phyloP scores from a whole-genome alignment of 1,140 invertebrate genomes.

The Calephelis nemesis region DNA sequence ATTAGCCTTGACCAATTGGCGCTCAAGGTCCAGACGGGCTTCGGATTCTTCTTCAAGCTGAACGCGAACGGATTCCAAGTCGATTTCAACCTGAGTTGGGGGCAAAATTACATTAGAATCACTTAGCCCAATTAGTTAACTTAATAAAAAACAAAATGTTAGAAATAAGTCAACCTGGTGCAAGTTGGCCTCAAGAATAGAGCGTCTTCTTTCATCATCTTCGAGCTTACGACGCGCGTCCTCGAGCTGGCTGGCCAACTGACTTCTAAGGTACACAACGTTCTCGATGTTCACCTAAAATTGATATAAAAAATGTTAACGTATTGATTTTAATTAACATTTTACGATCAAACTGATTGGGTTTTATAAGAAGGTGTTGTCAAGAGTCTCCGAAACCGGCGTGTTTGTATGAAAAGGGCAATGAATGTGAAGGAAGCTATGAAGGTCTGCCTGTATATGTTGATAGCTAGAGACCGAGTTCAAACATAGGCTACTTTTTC shows the following conservation, averaged over 20 bases:
- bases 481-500: too few species aligned
- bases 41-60: conserved; percentile 98
- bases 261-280: conserved; percentile 92
- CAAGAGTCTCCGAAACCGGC: too few species aligned
- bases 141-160: background rate
- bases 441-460: too few species aligned
- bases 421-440: too few species aligned
- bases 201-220: conserved; percentile 95
- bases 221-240: conserved; percentile 95
- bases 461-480: too few species aligned
- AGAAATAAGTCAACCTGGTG: conserved; percentile 83
- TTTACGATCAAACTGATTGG: too few species aligned
- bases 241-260: conserved; percentile 93
- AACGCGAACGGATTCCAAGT: conserved; percentile 94
- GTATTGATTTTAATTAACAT: too few species aligned
- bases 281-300: conserved; percentile 93
- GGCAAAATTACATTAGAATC: conserved; percentile 1
- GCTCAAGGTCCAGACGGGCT: conserved; percentile 95
- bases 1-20: conserved; percentile 94
- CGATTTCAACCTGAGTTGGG: conserved; percentile 87
- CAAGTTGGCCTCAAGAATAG: conserved; percentile 91
- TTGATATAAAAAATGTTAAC: background rate
- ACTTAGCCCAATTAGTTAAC: background rate
- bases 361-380: too few species aligned
- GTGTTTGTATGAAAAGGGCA: too few species aligned